These are phyloP conservation scores for Melitaea cinxia DNA, from an alignment of 1,140 invertebrate genomes.

Conservation along the genomic window DNA sequence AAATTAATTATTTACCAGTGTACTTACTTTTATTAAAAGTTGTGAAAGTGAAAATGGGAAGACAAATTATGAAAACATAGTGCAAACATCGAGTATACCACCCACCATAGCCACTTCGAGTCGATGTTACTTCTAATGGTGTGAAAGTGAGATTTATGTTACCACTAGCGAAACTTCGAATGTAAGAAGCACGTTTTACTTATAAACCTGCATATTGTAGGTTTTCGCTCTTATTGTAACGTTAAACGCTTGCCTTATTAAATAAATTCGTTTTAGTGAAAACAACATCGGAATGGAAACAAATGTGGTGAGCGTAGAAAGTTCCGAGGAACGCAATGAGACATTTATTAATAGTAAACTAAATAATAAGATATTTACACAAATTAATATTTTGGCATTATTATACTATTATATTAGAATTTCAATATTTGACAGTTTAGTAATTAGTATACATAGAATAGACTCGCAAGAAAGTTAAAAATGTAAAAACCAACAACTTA, in stretches of 20 bases:
- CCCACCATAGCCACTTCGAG: constrained; percentile 54
- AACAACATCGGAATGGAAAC: constrained; percentile 14
- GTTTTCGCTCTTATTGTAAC: constrained; percentile 42
- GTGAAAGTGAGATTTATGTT: constrained; percentile 66
- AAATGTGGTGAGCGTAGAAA: constrained; percentile 14
- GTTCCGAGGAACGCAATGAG: constrained; percentile 21
- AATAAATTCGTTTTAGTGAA: constrained; percentile 37
- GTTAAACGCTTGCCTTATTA: constrained; percentile 45
- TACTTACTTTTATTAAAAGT: constrained; percentile 63
- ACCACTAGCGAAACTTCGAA: constrained; percentile 59
- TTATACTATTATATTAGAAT: constrained; percentile 4
- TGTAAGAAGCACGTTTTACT: constrained; percentile 64
- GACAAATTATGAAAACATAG: constrained; percentile 50
- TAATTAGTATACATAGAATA: constrained; percentile 19
- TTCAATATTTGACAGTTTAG: constrained; percentile 17
- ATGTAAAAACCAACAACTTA: constrained; percentile 26
- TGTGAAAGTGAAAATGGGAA: constrained; percentile 69
- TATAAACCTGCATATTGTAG: constrained; percentile 76
- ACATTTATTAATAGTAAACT: constrained; percentile 17
- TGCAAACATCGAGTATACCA: no score
- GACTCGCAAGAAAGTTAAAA: constrained; percentile 10
- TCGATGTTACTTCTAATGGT: constrained; percentile 53
- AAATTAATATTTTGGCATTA: constrained; percentile 16
- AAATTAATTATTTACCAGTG: constrained; percentile 70
- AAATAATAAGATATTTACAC: constrained; percentile 8